Evolutionary conservation across 2,888 invertebrate species (phyloP).

Genomic region (Heliconius erato): DNA sequence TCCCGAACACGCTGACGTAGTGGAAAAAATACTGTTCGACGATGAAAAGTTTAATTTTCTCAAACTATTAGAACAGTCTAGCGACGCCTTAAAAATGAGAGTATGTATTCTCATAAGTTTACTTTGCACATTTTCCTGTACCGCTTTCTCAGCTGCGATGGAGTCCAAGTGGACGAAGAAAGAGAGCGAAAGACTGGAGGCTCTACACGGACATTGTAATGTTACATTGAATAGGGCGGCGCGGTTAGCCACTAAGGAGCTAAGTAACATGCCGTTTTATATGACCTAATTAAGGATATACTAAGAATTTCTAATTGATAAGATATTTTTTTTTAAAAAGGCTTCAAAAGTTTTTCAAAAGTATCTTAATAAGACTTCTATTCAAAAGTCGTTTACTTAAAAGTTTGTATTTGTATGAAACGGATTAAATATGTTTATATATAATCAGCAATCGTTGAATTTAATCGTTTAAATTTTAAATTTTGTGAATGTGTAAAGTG

Average conservation of each 20-base stretch:
- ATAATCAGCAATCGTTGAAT: not conserved
- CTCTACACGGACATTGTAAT: constrained; percentile 87
- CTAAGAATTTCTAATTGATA: constrained; percentile 22
- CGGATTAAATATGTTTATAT: not conserved
- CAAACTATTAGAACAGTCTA: constrained; percentile 85
- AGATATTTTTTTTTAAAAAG: constrained; percentile 51
- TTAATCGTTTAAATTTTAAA: no score
- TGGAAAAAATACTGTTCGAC: constrained; percentile 89
- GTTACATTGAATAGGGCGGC: constrained; percentile 87
- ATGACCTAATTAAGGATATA: constrained; percentile 78
- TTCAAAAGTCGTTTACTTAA: not conserved
- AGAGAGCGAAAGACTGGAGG: constrained; percentile 86
- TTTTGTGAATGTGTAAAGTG: not conserved
- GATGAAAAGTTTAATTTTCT: constrained; percentile 82
- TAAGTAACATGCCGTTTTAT: constrained; percentile 69
- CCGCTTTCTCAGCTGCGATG: constrained; percentile 85
- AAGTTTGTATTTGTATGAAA: not conserved
- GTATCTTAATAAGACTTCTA: not conserved
- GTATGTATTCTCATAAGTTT: constrained; percentile 90
- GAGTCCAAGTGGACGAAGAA: constrained; percentile 87
- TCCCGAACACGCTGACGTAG: constrained; percentile 91
- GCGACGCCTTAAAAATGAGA: constrained; percentile 86
- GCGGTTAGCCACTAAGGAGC: constrained; percentile 83
- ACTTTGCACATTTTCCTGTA: constrained; percentile 88
- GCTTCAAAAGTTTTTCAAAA: not conserved